Evolutionary conservation across 2,797 vertebrate genomes (phyloP).

Genomic region (Malurus splendens): DNA sequence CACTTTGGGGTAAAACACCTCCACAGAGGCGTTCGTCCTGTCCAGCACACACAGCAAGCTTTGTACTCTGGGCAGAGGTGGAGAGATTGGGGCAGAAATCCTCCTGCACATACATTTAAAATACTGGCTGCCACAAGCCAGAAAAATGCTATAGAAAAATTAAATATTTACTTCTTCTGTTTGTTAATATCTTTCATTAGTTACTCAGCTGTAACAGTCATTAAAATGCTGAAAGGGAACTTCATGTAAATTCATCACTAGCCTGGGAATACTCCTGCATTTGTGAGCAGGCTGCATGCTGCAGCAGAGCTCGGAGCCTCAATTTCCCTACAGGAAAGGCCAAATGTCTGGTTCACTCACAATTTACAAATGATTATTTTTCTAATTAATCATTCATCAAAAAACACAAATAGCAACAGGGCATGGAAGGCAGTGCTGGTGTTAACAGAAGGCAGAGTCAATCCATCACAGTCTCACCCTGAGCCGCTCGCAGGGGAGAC

Average conservation of each 20-base stretch:
- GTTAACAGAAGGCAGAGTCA: conserved; percentile 60
- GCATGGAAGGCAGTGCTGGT: conserved; percentile 58
- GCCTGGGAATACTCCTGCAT: conserved; percentile 66
- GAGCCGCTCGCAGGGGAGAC: not conserved
- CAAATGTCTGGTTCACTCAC: conserved; percentile 73
- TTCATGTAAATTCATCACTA: conserved; percentile 73
- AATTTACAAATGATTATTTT: conserved; percentile 78
- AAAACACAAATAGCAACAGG: conserved; percentile 71
- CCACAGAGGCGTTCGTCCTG: not conserved
- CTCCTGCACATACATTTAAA: not conserved
- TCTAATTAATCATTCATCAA: conserved; percentile 85
- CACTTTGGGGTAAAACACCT: not conserved
- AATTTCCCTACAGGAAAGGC: conserved; percentile 71
- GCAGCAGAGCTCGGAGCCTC: conserved; percentile 53
- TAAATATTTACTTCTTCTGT: conserved; percentile 74
- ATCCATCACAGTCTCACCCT: conserved; percentile 67
- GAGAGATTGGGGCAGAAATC: not conserved
- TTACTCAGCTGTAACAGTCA: conserved; percentile 62
- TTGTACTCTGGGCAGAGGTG: not conserved
- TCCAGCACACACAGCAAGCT: not conserved
- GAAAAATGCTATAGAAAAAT: conserved; percentile 59
- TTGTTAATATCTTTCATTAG: conserved; percentile 72
- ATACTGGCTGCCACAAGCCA: not conserved
- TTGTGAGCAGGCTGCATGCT: conserved; percentile 53
- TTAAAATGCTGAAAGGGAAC: conserved; percentile 71